phyloP scores from a whole-genome alignment of 2,797 vertebrate species.

The Semaprochilodus insignis region DNA sequence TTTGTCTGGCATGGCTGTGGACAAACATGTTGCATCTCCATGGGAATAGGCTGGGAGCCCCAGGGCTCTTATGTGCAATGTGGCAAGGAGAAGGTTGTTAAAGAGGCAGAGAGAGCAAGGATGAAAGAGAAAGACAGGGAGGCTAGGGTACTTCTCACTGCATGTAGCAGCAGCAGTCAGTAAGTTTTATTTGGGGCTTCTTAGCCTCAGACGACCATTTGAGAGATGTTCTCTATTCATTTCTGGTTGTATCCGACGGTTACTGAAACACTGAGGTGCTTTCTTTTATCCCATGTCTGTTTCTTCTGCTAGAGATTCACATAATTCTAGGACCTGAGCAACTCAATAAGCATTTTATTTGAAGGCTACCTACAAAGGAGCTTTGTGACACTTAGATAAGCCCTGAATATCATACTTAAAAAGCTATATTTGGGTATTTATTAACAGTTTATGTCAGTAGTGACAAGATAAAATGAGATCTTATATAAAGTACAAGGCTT shows the following conservation, averaged over 20 bases:
- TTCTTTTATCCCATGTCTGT: neutral
- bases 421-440: no score
- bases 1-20: constrained; percentile 13
- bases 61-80: constrained; percentile 16
- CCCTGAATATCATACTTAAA: no score
- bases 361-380: no score
- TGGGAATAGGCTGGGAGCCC: neutral
- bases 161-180: neutral
- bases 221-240: neutral
- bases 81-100: constrained; percentile 18
- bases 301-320: neutral
- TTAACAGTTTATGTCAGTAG: no score
- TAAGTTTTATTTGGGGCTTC: neutral
- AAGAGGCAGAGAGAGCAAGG: neutral
- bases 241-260: neutral
- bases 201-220: no score
- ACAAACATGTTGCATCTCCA: constrained; percentile 20
- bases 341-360: no score
- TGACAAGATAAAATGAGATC: no score
- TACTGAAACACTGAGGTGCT: neutral
- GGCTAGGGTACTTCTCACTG: no score
- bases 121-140: neutral
- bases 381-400: no score
- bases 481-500: no score
- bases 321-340: no score